Conservation (phyloP, 2,797 vertebrate genomes). For the Anisognathus igniventris region DNA sequence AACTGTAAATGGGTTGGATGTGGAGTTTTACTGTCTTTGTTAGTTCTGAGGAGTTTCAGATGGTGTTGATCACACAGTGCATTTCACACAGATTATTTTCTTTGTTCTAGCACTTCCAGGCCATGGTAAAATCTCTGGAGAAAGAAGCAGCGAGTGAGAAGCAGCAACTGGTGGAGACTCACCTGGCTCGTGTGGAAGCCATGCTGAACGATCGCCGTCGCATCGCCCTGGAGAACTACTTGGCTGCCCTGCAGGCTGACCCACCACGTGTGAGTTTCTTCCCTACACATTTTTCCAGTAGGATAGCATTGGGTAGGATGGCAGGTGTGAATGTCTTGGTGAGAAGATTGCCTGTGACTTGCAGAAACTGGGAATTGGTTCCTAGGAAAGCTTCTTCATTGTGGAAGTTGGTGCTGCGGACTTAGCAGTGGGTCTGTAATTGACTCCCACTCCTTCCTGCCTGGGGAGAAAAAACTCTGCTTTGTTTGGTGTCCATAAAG, state of each 20-base stretch:
- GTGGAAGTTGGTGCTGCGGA: background rate
- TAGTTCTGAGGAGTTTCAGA: background rate
- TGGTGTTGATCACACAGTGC: background rate
- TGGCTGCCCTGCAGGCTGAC: conserved; percentile 91
- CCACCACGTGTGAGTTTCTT: conserved; percentile 82
- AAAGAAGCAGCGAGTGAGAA: conserved; percentile 97
- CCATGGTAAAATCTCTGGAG: conserved; percentile 95
- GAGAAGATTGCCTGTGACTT: background rate
- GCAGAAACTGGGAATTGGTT: background rate
- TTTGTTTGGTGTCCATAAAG: background rate
- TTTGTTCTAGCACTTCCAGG: conserved; percentile 88
- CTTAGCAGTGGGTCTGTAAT: background rate
- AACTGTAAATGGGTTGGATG: background rate
- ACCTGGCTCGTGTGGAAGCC: conserved; percentile 94
- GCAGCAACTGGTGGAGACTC: conserved; percentile 96
- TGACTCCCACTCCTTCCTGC: background rate
- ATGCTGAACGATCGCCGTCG: conserved; percentile 95
- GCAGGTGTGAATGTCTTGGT: background rate
- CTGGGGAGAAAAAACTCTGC: background rate
- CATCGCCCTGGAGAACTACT: conserved; percentile 94
- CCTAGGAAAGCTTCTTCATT: background rate
- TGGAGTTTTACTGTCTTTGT: background rate
- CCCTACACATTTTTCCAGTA: accelerated
- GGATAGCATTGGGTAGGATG: too few relatives aligned
- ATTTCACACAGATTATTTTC: background rate